phyloP scores from a whole-genome alignment of 2,888 invertebrate species.

The Norana najaformis region DNA sequence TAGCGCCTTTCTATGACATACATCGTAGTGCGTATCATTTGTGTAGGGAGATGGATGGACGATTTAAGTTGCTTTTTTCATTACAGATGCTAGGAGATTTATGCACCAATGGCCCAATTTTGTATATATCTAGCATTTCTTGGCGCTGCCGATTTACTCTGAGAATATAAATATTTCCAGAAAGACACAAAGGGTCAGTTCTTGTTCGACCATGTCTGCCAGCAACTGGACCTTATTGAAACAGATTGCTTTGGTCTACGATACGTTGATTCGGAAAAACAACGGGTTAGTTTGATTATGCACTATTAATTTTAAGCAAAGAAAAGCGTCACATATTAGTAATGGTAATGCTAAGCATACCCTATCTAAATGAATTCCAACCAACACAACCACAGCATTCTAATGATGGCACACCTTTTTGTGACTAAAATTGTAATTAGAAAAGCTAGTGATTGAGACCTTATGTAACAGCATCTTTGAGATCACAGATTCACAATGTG shows the following conservation, averaged over 20 bases:
- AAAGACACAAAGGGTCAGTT: constrained; percentile 86
- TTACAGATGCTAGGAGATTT: background rate
- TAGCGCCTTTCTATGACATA: background rate
- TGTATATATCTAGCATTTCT: background rate
- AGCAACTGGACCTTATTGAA: constrained; percentile 88
- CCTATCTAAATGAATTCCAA: too few species aligned
- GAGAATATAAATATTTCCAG: constrained; percentile 67
- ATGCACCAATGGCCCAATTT: background rate
- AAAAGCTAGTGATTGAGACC: too few species aligned
- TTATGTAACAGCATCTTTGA: too few species aligned
- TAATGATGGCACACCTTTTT: too few species aligned
- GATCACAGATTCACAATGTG: too few species aligned
- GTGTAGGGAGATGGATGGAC: background rate
- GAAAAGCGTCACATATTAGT: background rate
- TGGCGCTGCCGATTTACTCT: background rate
- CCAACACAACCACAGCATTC: too few species aligned
- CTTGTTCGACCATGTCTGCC: constrained; percentile 85
- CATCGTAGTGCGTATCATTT: background rate
- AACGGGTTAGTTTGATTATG: constrained; percentile 74
- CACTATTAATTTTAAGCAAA: background rate
- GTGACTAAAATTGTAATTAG: too few species aligned
- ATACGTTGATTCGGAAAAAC: constrained; percentile 87
- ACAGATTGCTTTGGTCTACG: constrained; percentile 94
- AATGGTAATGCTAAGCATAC: too few species aligned
- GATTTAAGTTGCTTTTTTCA: background rate